Conservation (phyloP, 2,113 vertebrate genomes). For the Vulpes ferrilata region DNA sequence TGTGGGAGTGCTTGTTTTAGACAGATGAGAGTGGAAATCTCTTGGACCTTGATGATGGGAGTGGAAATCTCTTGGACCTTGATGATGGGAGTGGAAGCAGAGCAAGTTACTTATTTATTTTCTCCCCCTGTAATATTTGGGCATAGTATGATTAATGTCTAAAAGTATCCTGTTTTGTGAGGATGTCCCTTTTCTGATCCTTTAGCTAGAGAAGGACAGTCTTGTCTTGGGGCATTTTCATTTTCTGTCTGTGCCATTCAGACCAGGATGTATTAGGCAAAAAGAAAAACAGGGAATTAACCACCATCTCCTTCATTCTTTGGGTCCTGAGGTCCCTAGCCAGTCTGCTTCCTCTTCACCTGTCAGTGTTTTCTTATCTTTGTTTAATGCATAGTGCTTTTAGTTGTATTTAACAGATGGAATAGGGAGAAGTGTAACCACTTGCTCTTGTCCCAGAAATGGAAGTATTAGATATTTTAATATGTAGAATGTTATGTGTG, state of each 20-base stretch:
- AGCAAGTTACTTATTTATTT: not conserved
- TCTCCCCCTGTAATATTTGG: not conserved
- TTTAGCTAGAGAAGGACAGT: not conserved
- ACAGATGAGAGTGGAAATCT: not conserved
- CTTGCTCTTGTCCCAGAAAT: not conserved
- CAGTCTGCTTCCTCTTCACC: not conserved
- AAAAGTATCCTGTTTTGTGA: conserved; percentile 15
- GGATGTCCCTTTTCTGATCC: not conserved
- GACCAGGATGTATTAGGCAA: not conserved
- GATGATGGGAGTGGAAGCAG: not conserved
- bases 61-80: not conserved
- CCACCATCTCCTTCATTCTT: not conserved
- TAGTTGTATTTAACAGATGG: not conserved
- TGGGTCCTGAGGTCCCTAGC: not conserved
- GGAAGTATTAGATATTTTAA: conserved; percentile 25
- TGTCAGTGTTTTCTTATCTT: not conserved
- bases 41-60: not conserved
- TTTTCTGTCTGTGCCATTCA: not conserved
- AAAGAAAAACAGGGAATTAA: not conserved
- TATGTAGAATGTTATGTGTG: not conserved
- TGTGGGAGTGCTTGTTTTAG: not conserved
- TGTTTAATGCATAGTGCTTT: not conserved
- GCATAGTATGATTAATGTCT: not conserved
- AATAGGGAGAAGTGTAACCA: not conserved
- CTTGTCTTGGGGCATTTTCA: not conserved